A percentile compares a stretch with the other conserved stretches of the same genome.
Evolutionary conservation across 2,797 vertebrate species (phyloP).

Genomic region (Trachops cirrhosus): DNA sequence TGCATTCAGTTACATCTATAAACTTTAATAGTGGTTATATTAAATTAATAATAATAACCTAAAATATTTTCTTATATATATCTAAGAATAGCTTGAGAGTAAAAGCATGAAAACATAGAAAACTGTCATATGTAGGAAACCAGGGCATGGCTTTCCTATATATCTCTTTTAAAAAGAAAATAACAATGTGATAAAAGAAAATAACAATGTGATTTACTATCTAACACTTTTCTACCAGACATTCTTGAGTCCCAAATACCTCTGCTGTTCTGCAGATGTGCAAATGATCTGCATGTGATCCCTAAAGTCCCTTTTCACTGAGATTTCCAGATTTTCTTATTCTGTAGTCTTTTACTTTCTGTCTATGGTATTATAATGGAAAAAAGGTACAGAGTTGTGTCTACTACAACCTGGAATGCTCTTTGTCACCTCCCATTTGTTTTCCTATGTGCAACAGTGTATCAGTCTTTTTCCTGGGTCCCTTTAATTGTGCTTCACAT

Average conservation of each 20-base stretch:
- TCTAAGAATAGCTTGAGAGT: background rate
- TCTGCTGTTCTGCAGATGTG: background rate
- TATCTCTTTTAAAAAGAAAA: background rate
- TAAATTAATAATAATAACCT: slow-evolving; percentile 18
- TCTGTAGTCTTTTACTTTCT: background rate
- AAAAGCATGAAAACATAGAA: background rate
- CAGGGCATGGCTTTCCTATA: background rate
- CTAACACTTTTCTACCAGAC: background rate
- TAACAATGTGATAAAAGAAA: background rate
- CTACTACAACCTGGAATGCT: background rate
- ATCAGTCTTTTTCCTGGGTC: background rate
- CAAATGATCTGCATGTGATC: background rate
- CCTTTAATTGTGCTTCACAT: background rate
- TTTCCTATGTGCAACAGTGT: background rate
- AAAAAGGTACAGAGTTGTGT: background rate
- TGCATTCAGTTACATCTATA: background rate
- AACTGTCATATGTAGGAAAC: background rate
- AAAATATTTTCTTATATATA: slow-evolving; percentile 7
- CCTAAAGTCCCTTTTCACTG: background rate
- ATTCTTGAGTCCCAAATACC: background rate
- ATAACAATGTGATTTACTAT: background rate
- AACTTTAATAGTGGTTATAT: slow-evolving; percentile 26
- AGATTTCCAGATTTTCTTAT: background rate
- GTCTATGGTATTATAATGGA: background rate
- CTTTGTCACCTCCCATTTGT: background rate